Evolutionary conservation across 2,113 vertebrate genomes (phyloP).

Genomic region (Chloropsis cyanopogon): DNA sequence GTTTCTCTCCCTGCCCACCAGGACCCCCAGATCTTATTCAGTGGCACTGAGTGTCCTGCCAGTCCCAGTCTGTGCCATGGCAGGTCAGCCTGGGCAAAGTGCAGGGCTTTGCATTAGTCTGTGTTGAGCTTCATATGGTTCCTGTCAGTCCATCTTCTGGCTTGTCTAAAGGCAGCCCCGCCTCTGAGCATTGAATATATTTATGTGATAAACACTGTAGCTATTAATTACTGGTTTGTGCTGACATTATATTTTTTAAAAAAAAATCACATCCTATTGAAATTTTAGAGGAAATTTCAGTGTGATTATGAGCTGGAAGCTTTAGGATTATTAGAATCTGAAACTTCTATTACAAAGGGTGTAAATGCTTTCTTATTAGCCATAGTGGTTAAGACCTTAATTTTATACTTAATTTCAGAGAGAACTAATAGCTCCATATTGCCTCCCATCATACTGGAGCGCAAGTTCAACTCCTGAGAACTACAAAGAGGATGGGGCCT

Average conservation of each 20-base stretch:
- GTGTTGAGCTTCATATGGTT: not conserved
- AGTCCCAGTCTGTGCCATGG: not conserved
- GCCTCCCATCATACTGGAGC: not conserved
- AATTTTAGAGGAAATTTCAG: not conserved
- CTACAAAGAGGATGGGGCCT: rapidly evolving
- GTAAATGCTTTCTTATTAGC: not conserved
- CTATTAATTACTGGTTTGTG: not conserved
- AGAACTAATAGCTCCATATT: not conserved
- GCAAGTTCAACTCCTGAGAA: not conserved
- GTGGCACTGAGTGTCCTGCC: not conserved
- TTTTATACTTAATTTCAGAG: not conserved
- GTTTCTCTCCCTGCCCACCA: not conserved
- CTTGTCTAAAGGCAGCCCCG: not conserved
- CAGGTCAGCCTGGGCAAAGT: not conserved
- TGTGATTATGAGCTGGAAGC: not conserved
- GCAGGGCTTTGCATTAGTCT: not conserved
- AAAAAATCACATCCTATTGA: not conserved
- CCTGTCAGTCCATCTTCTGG: not conserved
- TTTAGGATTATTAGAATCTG: not conserved
- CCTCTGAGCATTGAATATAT: not conserved
- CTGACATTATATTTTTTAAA: not conserved
- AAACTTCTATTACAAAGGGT: not conserved
- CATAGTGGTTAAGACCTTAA: not conserved
- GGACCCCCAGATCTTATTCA: not conserved
- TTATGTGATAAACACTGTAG: not conserved